Evolutionary conservation across 2,888 invertebrate genomes (phyloP).

Genomic region (Pandemis cinnamomeana): DNA sequence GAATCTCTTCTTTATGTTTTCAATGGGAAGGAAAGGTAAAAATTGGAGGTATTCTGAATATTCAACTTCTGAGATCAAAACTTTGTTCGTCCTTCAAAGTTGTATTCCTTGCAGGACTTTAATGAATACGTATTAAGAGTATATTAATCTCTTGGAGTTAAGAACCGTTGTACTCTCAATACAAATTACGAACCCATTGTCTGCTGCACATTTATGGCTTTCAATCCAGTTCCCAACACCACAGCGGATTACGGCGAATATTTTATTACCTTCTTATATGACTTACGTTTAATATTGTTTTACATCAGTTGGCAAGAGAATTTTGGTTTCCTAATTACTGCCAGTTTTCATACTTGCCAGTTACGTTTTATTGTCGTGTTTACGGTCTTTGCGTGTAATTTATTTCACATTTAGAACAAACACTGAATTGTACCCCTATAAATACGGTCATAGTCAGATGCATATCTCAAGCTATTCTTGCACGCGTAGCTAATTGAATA

Average conservation of each 20-base stretch:
- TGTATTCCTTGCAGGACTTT: background rate
- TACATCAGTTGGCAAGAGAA: background rate
- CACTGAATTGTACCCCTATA: background rate
- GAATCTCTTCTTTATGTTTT: no score
- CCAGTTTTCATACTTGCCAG: background rate
- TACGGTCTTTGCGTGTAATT: background rate
- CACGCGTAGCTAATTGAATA: conserved; percentile 11
- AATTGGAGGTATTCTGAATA: no score
- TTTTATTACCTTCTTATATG: background rate
- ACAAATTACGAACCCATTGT: background rate
- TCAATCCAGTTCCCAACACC: background rate
- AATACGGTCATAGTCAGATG: background rate
- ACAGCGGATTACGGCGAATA: background rate
- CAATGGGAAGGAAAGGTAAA: no score
- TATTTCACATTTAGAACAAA: background rate
- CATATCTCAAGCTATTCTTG: background rate
- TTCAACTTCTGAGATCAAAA: no score
- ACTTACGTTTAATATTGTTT: background rate
- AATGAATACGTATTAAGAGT: no score
- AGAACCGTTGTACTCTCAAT: background rate
- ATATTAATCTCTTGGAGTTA: background rate
- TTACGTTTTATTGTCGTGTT: background rate
- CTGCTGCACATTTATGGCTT: background rate
- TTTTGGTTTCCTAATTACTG: background rate
- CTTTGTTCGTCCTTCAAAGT: no score